Percentiles rank a stretch among this genome's conserved stretches.
These are phyloP conservation scores for Ailurus styani DNA, from an alignment of 2,113 vertebrate genomes.

Conservation along the genomic window DNA sequence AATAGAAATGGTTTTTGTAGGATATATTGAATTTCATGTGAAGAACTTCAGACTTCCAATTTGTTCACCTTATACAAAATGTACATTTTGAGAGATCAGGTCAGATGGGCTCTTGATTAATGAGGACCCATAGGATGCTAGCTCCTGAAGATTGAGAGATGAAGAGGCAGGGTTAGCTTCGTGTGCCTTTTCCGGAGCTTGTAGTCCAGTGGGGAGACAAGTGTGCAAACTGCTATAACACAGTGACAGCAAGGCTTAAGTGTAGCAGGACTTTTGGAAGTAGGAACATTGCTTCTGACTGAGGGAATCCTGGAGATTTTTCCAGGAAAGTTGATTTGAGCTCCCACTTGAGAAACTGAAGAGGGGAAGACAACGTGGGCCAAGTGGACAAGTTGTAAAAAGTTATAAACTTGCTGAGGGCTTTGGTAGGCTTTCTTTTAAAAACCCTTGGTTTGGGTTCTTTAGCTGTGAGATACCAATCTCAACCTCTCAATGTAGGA, in stretches of 20 bases:
- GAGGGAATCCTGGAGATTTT: neutral
- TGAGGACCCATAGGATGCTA: neutral
- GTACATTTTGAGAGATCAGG: neutral
- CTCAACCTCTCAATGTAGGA: neutral
- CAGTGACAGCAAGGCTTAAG: rapidly evolving
- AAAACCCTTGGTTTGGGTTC: neutral
- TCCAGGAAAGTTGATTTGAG: no score
- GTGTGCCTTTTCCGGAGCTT: neutral
- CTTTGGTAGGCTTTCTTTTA: neutral
- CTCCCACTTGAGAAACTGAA: neutral
- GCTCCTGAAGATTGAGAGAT: neutral
- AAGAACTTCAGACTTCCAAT: neutral
- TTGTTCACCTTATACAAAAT: neutral
- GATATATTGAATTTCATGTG: neutral
- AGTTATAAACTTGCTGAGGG: rapidly evolving
- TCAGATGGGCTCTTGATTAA: neutral
- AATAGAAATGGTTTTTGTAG: neutral
- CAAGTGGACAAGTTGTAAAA: no score
- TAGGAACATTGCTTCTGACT: neutral
- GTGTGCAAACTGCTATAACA: rapidly evolving
- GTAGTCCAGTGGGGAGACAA: neutral
- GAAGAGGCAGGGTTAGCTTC: neutral
- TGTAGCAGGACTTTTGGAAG: rapidly evolving
- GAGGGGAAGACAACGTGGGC: neutral
- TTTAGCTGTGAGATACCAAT: neutral